These are phyloP conservation scores for Macroramphosus scolopax DNA, from an alignment of 2,797 vertebrate species.

Conservation along the genomic window DNA sequence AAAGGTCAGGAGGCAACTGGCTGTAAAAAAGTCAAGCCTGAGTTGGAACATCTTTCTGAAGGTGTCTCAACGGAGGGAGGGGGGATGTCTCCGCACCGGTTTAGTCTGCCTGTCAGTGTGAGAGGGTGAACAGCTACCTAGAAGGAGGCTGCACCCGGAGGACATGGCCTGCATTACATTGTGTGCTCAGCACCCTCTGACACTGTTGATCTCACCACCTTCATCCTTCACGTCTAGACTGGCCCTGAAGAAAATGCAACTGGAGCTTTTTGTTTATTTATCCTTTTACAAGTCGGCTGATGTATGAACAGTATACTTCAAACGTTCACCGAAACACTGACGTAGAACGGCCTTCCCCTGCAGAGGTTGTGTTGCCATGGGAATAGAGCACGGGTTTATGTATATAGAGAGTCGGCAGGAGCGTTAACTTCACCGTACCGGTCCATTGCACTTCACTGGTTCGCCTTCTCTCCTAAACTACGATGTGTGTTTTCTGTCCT, in stretches of 20 bases:
- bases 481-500: too few relatives aligned
- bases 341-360: neutral
- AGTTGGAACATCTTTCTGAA: constrained; percentile 21
- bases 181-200: constrained; percentile 37
- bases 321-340: neutral
- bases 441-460: constrained; percentile 10
- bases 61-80: constrained; percentile 12
- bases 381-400: too few relatives aligned
- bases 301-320: neutral
- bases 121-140: constrained; percentile 51
- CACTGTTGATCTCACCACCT: constrained; percentile 10
- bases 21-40: constrained; percentile 22
- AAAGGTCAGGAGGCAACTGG: constrained; percentile 31
- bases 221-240: constrained; percentile 15
- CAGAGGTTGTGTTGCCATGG: constrained; percentile 23
- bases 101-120: constrained; percentile 55
- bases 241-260: constrained; percentile 10
- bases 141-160: constrained; percentile 52
- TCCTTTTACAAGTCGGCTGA: constrained; percentile 9
- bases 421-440: constrained; percentile 14
- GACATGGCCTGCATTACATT: constrained; percentile 27
- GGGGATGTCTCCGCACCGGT: constrained; percentile 32
- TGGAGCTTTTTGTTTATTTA: constrained; percentile 18
- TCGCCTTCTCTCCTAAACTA: neutral
- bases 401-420: constrained; percentile 3